Evolutionary conservation across 2,113 vertebrate genomes (phyloP).

Genomic region (Sceloporus tristichus): DNA sequence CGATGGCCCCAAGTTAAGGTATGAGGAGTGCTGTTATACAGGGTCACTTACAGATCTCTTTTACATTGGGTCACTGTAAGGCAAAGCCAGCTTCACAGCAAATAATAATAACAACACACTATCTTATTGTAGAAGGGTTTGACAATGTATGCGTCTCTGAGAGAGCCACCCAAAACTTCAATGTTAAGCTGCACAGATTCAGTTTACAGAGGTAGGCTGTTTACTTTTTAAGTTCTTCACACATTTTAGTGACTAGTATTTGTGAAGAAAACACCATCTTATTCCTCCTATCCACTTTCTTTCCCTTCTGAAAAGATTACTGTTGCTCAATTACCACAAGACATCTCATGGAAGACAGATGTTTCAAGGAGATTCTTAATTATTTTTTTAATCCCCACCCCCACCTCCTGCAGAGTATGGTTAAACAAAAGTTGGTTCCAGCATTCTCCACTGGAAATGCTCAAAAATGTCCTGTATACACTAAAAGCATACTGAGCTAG

Average conservation of each 20-base stretch:
- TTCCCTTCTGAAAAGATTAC: not conserved
- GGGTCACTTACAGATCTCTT: too few species aligned
- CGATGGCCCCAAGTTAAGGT: too few species aligned
- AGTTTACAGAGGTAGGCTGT: not conserved
- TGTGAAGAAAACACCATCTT: not conserved
- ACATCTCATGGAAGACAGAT: not conserved
- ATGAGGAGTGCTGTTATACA: too few species aligned
- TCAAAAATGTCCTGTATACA: not conserved
- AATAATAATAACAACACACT: not conserved
- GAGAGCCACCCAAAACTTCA: not conserved
- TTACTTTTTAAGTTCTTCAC: not conserved
- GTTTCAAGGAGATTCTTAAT: not conserved
- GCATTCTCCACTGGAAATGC: not conserved
- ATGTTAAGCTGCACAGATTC: not conserved
- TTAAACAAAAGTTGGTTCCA: not conserved
- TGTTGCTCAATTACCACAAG: not conserved
- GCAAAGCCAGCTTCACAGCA: not conserved
- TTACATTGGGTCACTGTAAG: too few species aligned
- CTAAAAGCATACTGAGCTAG: not conserved
- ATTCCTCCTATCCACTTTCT: not conserved
- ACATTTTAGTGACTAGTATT: not conserved
- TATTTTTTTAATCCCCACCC: not conserved
- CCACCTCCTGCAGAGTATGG: not conserved
- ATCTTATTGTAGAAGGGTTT: not conserved
- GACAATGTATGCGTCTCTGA: too few species aligned